These are phyloP conservation scores for Apamea sordens DNA, from an alignment of 2,888 invertebrate species.

Conservation along the genomic window DNA sequence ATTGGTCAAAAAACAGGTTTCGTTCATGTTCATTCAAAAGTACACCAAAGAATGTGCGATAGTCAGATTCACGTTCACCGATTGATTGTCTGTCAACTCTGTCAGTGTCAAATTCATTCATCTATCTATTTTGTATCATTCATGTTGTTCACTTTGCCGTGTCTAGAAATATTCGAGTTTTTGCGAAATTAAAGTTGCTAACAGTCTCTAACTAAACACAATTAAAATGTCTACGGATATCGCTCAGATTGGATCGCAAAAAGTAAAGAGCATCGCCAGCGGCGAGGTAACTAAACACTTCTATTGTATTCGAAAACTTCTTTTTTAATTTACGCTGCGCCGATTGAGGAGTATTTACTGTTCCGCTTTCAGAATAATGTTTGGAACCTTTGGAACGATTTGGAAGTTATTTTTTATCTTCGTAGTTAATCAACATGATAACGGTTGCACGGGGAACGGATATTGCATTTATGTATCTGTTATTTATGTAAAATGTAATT, in stretches of 20 bases:
- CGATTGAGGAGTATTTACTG: background rate
- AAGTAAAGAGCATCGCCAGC: constrained; percentile 81
- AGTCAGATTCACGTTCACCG: background rate
- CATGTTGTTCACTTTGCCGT: constrained; percentile 52
- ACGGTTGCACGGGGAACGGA: background rate
- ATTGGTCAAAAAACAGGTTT: constrained; percentile 10
- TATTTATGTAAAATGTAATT: constrained; percentile 14
- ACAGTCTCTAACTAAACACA: constrained; percentile 13
- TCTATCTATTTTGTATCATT: constrained; percentile 40
- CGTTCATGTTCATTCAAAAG: constrained; percentile 25
- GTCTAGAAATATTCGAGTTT: constrained; percentile 31
- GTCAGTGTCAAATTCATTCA: constrained; percentile 19
- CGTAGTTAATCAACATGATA: background rate
- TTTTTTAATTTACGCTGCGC: constrained; percentile 18
- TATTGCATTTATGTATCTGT: background rate
- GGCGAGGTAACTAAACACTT: constrained; percentile 78
- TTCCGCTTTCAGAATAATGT: constrained; percentile 10
- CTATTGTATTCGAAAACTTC: background rate
- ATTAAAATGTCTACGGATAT: constrained; percentile 78
- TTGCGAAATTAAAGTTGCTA: constrained; percentile 43
- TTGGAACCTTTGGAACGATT: constrained; percentile 11
- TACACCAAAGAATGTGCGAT: background rate
- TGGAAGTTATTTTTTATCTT: constrained; percentile 1
- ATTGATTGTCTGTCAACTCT: constrained; percentile 4
- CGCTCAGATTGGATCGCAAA: constrained; percentile 80